Conservation (phyloP, 2,888 invertebrate genomes). For the Phragmatobia fuliginosa region DNA sequence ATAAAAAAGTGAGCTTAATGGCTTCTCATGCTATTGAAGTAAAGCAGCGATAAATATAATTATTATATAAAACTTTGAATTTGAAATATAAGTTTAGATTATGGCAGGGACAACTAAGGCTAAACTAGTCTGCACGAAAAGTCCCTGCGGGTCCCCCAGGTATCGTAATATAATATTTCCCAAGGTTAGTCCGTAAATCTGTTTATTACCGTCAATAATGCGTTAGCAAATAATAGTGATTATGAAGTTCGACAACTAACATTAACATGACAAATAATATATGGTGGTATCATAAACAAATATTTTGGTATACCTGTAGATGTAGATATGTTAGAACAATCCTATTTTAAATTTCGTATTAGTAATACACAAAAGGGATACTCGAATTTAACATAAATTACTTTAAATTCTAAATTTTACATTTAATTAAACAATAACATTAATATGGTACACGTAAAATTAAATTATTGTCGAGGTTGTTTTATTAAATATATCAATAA, state of each 20-base stretch:
- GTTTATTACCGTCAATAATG: slow-evolving; percentile 12
- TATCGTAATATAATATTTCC: slow-evolving; percentile 16
- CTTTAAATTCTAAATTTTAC: neutral
- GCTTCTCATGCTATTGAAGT: too few relatives aligned
- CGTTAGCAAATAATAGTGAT: slow-evolving; percentile 12
- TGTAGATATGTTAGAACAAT: neutral
- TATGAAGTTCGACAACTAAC: slow-evolving; percentile 9
- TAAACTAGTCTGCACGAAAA: slow-evolving; percentile 12
- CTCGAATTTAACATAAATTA: neutral
- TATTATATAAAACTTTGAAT: too few relatives aligned
- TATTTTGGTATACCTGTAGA: neutral
- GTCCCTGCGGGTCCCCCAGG: slow-evolving; percentile 23
- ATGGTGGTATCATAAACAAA: neutral
- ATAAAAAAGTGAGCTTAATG: too few relatives aligned
- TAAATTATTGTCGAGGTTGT: too few relatives aligned
- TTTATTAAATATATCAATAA: too few relatives aligned
- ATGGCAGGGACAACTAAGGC: slow-evolving; percentile 33
- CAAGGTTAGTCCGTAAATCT: neutral
- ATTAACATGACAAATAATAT: slow-evolving; percentile 1
- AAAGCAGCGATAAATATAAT: too few relatives aligned
- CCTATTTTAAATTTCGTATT: neutral
- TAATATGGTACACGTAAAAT: too few relatives aligned
- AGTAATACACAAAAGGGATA: neutral
- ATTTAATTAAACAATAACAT: neutral
- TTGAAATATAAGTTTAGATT: slow-evolving; percentile 44